Percentiles rank a stretch among this genome's conserved stretches.
Conservation (phyloP, 2,888 invertebrate species). For the Stegophylla sp. region DNA sequence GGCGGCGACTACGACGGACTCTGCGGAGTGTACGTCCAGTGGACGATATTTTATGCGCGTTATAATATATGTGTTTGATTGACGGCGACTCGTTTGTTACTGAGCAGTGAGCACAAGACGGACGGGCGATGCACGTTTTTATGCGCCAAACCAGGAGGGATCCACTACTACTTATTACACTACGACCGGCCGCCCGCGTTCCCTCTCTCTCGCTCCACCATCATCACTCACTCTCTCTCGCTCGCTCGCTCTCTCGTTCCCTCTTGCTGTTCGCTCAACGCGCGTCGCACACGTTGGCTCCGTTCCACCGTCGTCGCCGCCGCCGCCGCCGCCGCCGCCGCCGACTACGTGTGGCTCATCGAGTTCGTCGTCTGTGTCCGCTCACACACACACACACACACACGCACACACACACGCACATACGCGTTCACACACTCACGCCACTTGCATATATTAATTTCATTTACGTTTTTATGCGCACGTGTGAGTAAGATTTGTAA, state of each 20-base stretch:
- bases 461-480: not conserved
- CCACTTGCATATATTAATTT: not conserved
- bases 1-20: not conserved
- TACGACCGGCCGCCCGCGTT: constrained; percentile 21
- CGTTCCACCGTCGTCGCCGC: not conserved
- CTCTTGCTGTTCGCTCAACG: not conserved
- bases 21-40: not conserved
- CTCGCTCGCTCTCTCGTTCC: constrained; percentile 52
- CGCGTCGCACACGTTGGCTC: no score
- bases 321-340: constrained; percentile 11
- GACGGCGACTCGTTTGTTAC: constrained; percentile 53
- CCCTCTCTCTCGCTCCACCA: constrained; percentile 41
- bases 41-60: not conserved
- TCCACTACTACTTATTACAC: constrained; percentile 46
- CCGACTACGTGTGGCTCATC: no score
- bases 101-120: constrained; percentile 49
- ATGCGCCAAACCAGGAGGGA: constrained; percentile 56
- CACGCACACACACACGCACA: not conserved
- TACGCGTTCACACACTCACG: not conserved
- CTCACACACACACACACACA: not conserved
- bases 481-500: no score
- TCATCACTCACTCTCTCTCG: not conserved
- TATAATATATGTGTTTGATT: constrained; percentile 27
- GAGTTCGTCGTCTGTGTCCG: constrained; percentile 1
- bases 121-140: constrained; percentile 57